A percentile compares a stretch with the other conserved stretches of the same genome.
phyloP scores from a whole-genome alignment of 1,140 invertebrate genomes.

The Achatina immaculata region DNA sequence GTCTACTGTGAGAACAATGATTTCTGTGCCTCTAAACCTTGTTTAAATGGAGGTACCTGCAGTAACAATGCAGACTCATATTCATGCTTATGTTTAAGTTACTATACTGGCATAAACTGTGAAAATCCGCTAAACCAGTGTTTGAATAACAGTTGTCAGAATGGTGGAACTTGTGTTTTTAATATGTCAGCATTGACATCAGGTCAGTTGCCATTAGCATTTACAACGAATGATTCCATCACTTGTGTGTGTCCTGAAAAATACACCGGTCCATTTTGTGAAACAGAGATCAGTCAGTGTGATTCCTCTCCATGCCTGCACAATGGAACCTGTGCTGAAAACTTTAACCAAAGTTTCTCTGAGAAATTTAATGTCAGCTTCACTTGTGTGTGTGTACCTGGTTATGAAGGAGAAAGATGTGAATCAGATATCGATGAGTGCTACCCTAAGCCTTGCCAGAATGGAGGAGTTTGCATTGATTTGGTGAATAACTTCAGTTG shows the following conservation, averaged over 20 bases:
- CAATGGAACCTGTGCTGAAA: conserved; percentile 84
- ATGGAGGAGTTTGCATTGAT: conserved; percentile 48
- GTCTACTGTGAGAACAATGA: conserved; percentile 48
- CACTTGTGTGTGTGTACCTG: not conserved
- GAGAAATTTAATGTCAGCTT: not conserved
- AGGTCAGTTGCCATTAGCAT: not conserved
- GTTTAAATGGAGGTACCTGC: conserved; percentile 50
- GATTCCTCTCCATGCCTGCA: conserved; percentile 45
- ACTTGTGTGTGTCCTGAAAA: conserved; percentile 51
- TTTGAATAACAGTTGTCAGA: conserved; percentile 44
- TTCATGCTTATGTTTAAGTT: conserved; percentile 46
- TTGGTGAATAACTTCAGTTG: conserved; percentile 66
- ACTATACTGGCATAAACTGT: conserved; percentile 48
- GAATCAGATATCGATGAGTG: conserved; percentile 62
- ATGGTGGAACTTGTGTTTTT: conserved; percentile 44
- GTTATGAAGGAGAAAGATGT: conserved; percentile 48
- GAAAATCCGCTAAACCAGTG: conserved; percentile 53
- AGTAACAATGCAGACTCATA: conserved; percentile 42
- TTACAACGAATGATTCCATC: not conserved
- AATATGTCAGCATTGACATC: conserved; percentile 16
- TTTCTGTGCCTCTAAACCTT: conserved; percentile 44
- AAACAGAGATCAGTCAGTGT: conserved; percentile 68
- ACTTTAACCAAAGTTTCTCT: not conserved
- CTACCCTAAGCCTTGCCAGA: conserved; percentile 46
- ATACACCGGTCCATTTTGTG: conserved; percentile 75